These are phyloP conservation scores for Rhipidura dahli DNA, from an alignment of 2,113 vertebrate species.

Conservation along the genomic window DNA sequence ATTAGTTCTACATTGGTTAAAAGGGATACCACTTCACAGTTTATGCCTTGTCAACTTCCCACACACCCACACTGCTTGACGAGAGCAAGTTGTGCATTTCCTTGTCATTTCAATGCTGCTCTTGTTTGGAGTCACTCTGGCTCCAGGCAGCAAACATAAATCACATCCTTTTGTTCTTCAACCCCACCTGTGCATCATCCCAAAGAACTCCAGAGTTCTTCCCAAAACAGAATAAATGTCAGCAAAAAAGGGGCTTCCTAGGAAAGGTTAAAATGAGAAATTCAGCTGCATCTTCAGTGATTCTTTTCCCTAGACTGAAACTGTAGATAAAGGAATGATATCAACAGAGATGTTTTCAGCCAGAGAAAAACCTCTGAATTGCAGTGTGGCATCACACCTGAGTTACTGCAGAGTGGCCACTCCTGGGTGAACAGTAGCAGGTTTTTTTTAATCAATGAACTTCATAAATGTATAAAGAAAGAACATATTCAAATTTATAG, in stretches of 20 bases:
- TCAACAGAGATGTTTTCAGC: neutral
- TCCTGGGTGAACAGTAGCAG: neutral
- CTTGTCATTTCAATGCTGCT: neutral
- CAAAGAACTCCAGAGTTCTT: neutral
- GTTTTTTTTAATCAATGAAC: neutral
- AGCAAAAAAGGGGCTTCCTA: neutral
- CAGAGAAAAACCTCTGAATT: neutral
- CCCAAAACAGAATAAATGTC: neutral
- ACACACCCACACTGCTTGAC: neutral
- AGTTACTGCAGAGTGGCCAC: neutral
- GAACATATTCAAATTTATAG: neutral
- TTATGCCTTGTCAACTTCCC: conserved; percentile 2
- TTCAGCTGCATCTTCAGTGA: neutral
- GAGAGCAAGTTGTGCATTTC: neutral
- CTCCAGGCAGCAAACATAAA: neutral
- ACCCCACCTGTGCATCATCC: neutral
- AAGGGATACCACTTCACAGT: conserved; percentile 1
- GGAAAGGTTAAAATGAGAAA: neutral
- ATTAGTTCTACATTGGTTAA: neutral
- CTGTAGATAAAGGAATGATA: neutral
- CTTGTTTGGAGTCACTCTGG: neutral
- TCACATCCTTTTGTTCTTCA: neutral
- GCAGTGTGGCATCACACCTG: neutral
- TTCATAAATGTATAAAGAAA: neutral
- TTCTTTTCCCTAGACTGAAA: neutral